Base-by-base conservation (phyloP, 2,888 invertebrate species). In the Orchesella flavescens region DNA sequence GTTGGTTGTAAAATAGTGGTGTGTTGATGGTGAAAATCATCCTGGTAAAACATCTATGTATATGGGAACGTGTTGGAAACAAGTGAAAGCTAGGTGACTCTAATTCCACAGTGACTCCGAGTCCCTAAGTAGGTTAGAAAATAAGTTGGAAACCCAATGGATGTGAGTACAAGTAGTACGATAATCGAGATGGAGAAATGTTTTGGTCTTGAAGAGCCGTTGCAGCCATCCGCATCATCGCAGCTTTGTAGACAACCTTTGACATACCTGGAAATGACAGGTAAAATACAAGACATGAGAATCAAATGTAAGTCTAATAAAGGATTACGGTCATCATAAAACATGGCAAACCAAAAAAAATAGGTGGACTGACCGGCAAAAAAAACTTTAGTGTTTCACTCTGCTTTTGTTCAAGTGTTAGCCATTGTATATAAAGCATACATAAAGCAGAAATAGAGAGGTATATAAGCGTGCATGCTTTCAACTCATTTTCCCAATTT, bases 211-310 rank as follows among this genome's bases (percentile, higher is more conserved):
- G 72, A 80, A 66, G 82, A 82, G 17, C 83, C 68, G 90, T 97
- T 97, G 91, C 97, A 97, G 12, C 96, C 97, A 90, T 97, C 97
- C 0, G 95, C 95, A 89, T 96, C 96, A 90, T 94, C 95, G 91
- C 97, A 97, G 89, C 96, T 96, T 90, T 97, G 96, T n/a, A 97
- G 93, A 90, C 97, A 97, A 75, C 97, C 97, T 89, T 94, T 93
- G 84, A 96, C 95, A 89, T 96, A 96, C 89, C 96, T 96, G 86
- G 13, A 86, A 85, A 74, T 75, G 77, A 87, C 77, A 87, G 68
- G 69, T 69, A 49, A 75, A 82, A 76, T 72, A 66, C 55, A 68
- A 21, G 24, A 15, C 12, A 72, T 23, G 21, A 24, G 49, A 44
- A 75, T 74, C 59, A 71, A 61, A 69, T 44, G 72, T 73, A 73